Percentiles rank a stretch among this genome's conserved stretches.
These are phyloP conservation scores for Rhagophthalmus giganteus DNA, from an alignment of 2,888 invertebrate species.

Conservation along the genomic window DNA sequence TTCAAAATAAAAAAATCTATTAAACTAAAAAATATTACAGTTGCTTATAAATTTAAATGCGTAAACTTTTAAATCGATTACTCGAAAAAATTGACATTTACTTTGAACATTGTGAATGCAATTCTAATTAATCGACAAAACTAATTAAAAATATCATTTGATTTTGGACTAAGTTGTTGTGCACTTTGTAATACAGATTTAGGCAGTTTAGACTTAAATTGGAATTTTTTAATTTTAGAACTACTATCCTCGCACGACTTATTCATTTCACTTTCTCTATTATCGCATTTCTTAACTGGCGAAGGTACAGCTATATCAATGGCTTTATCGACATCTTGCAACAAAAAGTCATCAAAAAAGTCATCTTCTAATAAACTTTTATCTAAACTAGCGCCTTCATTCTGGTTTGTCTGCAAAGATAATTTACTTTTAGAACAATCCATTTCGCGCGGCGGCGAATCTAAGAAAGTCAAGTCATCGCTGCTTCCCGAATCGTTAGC, in stretches of 20 bases:
- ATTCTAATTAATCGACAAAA: not conserved
- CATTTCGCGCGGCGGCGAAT: constrained; percentile 7
- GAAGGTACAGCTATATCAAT: not conserved
- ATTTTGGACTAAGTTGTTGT: constrained; percentile 3
- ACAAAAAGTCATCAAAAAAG: constrained; percentile 15
- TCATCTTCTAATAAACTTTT: constrained; percentile 21
- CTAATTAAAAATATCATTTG: not conserved
- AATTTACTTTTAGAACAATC: not conserved
- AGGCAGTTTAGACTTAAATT: constrained; percentile 25
- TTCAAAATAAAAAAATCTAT: not conserved
- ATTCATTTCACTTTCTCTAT: not conserved
- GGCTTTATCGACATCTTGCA: constrained; percentile 16
- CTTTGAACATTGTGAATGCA: not conserved
- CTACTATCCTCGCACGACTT: not conserved
- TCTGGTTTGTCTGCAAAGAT: not conserved
- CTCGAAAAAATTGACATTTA: not conserved
- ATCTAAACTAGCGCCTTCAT: constrained; percentile 1
- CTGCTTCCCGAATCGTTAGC: not conserved
- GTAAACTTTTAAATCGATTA: not conserved
- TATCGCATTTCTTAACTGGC: not conserved
- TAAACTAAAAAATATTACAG: not conserved
- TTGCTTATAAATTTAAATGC: not conserved
- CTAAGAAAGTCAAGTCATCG: constrained; percentile 8
- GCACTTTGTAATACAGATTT: constrained; percentile 12
- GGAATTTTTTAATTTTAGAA: constrained; percentile 16